Evolutionary conservation across 1,140 invertebrate genomes (phyloP).

Genomic region (Brachionus paranguensis): DNA sequence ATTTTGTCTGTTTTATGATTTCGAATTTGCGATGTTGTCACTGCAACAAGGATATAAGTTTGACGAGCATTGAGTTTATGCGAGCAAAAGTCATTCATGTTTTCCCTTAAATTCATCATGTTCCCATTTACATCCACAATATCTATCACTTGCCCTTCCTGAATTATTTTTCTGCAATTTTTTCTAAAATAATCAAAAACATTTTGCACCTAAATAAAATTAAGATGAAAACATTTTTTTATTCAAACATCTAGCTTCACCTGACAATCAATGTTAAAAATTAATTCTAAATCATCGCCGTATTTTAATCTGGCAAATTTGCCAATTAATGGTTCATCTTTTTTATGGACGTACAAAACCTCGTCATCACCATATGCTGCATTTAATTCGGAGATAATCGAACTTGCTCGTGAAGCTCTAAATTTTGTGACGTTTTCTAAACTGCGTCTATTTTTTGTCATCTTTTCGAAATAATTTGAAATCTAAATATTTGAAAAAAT

Average conservation of each 20-base stretch:
- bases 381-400: not conserved
- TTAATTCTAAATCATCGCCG: not conserved
- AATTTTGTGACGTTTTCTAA: no score
- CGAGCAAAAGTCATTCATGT: not conserved
- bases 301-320: constrained; percentile 23
- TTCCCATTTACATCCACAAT: not conserved
- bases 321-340: not conserved
- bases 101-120: constrained; percentile 1
- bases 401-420: not conserved
- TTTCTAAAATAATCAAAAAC: not conserved
- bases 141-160: not conserved
- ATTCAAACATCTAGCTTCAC: not conserved
- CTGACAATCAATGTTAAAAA: constrained; percentile 29
- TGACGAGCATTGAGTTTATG: not conserved
- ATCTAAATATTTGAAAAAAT: no score
- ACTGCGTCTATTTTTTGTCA: no score
- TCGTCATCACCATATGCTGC: not conserved
- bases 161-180: not conserved
- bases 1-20: not conserved
- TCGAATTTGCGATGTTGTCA: not conserved
- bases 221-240: not conserved
- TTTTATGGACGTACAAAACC: not conserved
- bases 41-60: constrained; percentile 21
- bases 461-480: no score
- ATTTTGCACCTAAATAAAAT: not conserved